Conservation (phyloP, 2,113 vertebrate species). For the Oxyruncus cristatus region DNA sequence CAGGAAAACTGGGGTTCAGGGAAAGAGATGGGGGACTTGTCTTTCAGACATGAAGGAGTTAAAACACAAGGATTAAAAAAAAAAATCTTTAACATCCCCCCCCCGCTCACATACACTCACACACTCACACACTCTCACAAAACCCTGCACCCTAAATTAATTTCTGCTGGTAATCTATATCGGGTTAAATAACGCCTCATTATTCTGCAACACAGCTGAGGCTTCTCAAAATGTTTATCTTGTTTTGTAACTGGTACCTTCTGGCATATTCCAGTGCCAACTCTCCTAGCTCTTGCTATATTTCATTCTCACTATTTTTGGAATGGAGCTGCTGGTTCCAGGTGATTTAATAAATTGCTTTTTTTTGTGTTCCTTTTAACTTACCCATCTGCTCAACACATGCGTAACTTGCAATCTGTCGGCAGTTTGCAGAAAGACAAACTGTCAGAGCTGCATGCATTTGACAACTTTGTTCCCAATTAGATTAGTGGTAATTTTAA, state of each 20-base stretch:
- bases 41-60: conserved; percentile 37
- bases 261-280: conserved; percentile 84
- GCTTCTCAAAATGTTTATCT: conserved; percentile 89
- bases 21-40: background rate
- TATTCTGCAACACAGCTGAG: conserved; percentile 87
- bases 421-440: conserved; percentile 86
- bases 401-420: conserved; percentile 87
- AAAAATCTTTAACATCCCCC: background rate
- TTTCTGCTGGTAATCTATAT: conserved; percentile 84
- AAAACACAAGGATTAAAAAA: conserved; percentile 62
- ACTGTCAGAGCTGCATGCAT: conserved; percentile 82
- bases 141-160: conserved; percentile 81
- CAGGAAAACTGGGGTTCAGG: background rate
- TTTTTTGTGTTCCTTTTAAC: conserved; percentile 85
- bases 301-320: conserved; percentile 90
- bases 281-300: conserved; percentile 82
- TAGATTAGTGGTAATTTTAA: conserved; percentile 88
- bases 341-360: conserved; percentile 89
- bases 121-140: conserved; percentile 56
- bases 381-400: conserved; percentile 88
- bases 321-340: conserved; percentile 86
- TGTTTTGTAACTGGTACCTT: conserved; percentile 88
- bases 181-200: conserved; percentile 85
- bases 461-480: conserved; percentile 87
- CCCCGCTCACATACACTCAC: background rate